Percentiles rank a stretch among this genome's conserved stretches.
These are phyloP conservation scores for Masnerella sp. DNA, from an alignment of 2,888 invertebrate species.

Conservation along the genomic window DNA sequence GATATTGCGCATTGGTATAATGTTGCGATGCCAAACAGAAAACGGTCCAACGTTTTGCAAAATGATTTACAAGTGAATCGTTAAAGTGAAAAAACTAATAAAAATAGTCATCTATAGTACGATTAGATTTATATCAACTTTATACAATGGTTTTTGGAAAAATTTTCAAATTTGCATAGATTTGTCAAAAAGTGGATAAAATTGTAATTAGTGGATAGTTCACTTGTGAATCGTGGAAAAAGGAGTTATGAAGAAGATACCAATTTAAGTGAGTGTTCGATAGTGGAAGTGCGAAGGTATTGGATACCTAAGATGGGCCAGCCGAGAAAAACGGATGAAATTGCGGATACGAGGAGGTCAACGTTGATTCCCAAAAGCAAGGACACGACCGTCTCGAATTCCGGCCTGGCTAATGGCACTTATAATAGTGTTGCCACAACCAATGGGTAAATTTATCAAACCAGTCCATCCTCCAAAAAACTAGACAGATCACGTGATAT, in stretches of 20 bases:
- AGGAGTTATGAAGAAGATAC: not conserved
- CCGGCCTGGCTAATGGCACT: slow-evolving; percentile 64
- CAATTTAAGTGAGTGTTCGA: too few relatives aligned
- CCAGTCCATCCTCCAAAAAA: slow-evolving; percentile 54
- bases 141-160: too few relatives aligned
- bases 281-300: too few relatives aligned
- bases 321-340: slow-evolving; percentile 63
- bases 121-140: too few relatives aligned
- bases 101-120: too few relatives aligned
- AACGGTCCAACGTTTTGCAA: too few relatives aligned
- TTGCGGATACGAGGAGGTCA: slow-evolving; percentile 60
- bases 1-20: slow-evolving; percentile 15
- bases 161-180: too few relatives aligned
- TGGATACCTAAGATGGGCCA: slow-evolving; percentile 51
- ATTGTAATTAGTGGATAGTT: too few relatives aligned
- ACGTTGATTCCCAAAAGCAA: slow-evolving; percentile 65
- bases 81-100: too few relatives aligned
- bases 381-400: slow-evolving; percentile 68
- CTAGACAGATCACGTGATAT: too few relatives aligned
- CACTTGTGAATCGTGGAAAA: not conserved
- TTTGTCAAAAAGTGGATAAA: too few relatives aligned
- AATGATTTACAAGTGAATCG: not conserved
- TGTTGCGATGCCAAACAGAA: too few relatives aligned
- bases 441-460: slow-evolving; percentile 72
- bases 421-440: slow-evolving; percentile 60